A percentile compares a stretch with the other conserved stretches of the same genome.
Evolutionary conservation across 2,888 invertebrate genomes (phyloP).

Genomic region (Bellardia pandia): DNA sequence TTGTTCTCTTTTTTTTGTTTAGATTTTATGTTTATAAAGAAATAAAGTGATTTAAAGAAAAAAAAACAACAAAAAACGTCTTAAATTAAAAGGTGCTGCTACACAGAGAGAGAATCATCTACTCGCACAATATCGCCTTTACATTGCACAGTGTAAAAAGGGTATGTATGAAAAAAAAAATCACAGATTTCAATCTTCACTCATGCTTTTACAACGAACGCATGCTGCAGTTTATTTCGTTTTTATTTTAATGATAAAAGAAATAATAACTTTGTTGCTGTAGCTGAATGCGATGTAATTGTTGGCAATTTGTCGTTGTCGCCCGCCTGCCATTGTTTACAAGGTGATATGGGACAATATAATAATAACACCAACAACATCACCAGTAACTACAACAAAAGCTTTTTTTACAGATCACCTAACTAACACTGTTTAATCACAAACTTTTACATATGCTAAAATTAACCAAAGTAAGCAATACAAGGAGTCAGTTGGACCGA

Average conservation of each 20-base stretch:
- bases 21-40: constrained; percentile 27
- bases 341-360: constrained; percentile 63
- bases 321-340: constrained; percentile 72
- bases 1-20: constrained; percentile 4
- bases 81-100: constrained; percentile 37
- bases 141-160: constrained; percentile 3
- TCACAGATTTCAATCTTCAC: constrained; percentile 41
- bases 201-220: constrained; percentile 30
- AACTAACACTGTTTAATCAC: constrained; percentile 52
- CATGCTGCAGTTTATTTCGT: constrained; percentile 45
- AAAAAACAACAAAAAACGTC: not conserved
- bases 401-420: constrained; percentile 61
- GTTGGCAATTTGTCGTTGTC: constrained; percentile 82
- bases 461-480: constrained; percentile 32
- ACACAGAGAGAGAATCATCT: not conserved
- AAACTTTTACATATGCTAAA: constrained; percentile 46
- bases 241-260: constrained; percentile 55
- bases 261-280: constrained; percentile 45
- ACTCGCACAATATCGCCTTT: constrained; percentile 23
- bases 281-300: constrained; percentile 77
- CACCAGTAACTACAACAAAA: constrained; percentile 46
- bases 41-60: constrained; percentile 53
- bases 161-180: not conserved
- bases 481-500: constrained; percentile 27
- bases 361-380: constrained; percentile 35